Evolutionary conservation across 2,113 vertebrate species (phyloP).

Genomic region (Cebus imitator): DNA sequence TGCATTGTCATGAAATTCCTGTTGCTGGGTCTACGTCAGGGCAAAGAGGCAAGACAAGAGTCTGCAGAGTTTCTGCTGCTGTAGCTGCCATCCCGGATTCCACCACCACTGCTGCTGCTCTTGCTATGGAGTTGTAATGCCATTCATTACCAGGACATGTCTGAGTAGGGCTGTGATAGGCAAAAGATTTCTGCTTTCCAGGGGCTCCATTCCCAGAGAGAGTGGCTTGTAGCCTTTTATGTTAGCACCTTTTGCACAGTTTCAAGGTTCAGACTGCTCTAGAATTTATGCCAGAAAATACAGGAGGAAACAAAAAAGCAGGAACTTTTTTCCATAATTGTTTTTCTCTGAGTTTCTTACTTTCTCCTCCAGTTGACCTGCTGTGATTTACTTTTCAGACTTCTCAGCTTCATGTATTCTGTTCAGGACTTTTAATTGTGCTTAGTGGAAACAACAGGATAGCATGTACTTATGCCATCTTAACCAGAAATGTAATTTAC

Average conservation of each 20-base stretch:
- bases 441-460: background rate
- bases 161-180: background rate
- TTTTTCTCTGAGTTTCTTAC: background rate
- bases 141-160: too few relatives aligned
- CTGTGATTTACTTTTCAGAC: background rate
- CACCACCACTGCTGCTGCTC: too few relatives aligned
- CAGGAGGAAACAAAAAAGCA: background rate
- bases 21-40: background rate
- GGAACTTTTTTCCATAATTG: background rate
- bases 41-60: background rate
- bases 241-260: background rate
- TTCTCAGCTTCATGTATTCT: background rate
- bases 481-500: background rate
- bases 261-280: background rate
- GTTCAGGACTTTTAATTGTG: background rate
- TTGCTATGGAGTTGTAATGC: background rate
- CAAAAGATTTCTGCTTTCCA: background rate
- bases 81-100: fast-evolving
- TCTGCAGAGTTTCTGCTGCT: background rate
- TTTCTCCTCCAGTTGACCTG: background rate
- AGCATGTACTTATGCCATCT: background rate
- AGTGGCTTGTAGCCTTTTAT: background rate
- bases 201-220: background rate
- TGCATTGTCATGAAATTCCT: background rate
- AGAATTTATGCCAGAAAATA: background rate